Evolutionary conservation across 2,797 vertebrate species (phyloP).

Genomic region (Eospalax fontanierii): DNA sequence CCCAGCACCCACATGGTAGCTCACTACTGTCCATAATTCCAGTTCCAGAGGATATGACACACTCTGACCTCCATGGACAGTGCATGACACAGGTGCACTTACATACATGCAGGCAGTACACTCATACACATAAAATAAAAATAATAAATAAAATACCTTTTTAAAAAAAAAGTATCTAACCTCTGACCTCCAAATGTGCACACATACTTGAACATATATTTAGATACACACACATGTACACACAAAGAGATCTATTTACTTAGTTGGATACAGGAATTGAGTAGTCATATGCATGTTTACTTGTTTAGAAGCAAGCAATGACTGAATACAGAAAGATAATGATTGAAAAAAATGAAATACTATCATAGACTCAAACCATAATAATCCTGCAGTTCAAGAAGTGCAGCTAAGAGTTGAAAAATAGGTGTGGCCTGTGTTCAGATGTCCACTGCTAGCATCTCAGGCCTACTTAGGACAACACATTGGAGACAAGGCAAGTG

Average conservation of each 20-base stretch:
- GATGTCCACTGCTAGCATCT: not conserved
- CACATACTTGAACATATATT: not conserved
- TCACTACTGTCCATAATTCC: no score
- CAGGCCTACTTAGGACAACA: not conserved
- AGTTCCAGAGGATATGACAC: no score
- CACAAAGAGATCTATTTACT: not conserved
- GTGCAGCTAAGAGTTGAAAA: not conserved
- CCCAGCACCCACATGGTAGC: no score
- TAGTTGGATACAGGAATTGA: not conserved
- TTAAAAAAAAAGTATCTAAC: not conserved
- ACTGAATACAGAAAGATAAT: not conserved
- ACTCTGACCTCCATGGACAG: no score
- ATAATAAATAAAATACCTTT: no score
- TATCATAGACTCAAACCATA: not conserved
- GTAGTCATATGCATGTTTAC: not conserved
- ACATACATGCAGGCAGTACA: no score
- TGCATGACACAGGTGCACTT: no score
- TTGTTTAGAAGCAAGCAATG: not conserved
- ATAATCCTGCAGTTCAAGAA: not conserved
- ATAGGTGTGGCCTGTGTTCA: not conserved
- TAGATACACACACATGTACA: not conserved
- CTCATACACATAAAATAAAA: no score
- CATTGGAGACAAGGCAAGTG: accelerated
- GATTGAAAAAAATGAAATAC: not conserved
- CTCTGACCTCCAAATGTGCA: not conserved